These are phyloP conservation scores for Ips typographus DNA, from an alignment of 1,140 invertebrate species.

Conservation along the genomic window DNA sequence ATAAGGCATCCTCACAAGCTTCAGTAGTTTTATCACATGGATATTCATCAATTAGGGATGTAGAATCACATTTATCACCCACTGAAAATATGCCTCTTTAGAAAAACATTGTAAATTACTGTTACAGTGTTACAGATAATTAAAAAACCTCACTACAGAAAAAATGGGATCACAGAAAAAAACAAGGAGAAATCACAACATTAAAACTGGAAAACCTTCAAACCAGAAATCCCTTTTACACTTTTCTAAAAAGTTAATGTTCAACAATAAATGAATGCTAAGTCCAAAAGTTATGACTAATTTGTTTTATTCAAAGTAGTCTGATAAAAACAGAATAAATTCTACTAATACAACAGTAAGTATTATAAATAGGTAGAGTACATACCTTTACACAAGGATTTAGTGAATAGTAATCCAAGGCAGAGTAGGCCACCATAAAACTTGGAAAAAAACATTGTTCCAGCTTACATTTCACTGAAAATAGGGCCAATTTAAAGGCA, in stretches of 20 bases:
- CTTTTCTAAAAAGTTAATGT: too few species aligned
- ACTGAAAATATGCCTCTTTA: constrained; percentile 6
- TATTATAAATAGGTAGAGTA: too few species aligned
- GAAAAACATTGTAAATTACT: constrained; percentile 12
- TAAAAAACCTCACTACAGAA: not conserved
- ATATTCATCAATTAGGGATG: not conserved
- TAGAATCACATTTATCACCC: constrained; percentile 34
- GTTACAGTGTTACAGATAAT: too few species aligned
- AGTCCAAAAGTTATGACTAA: too few species aligned
- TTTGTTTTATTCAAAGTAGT: too few species aligned
- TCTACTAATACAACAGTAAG: too few species aligned
- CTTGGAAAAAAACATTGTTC: constrained; percentile 20
- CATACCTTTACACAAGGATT: constrained; percentile 26
- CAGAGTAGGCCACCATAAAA: constrained; percentile 24
- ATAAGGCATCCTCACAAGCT: constrained; percentile 32
- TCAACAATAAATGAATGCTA: too few species aligned
- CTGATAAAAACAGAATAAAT: too few species aligned
- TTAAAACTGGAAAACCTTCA: not conserved
- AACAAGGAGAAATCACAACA: not conserved
- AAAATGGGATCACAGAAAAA: not conserved
- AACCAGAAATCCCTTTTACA: too few species aligned
- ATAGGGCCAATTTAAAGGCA: not conserved
- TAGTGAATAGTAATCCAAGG: constrained; percentile 22
- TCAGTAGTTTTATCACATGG: constrained; percentile 23
- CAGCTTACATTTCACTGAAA: constrained; percentile 28